phyloP scores from a whole-genome alignment of 2,888 invertebrate species.

The Sphaerophoria taeniata region DNA sequence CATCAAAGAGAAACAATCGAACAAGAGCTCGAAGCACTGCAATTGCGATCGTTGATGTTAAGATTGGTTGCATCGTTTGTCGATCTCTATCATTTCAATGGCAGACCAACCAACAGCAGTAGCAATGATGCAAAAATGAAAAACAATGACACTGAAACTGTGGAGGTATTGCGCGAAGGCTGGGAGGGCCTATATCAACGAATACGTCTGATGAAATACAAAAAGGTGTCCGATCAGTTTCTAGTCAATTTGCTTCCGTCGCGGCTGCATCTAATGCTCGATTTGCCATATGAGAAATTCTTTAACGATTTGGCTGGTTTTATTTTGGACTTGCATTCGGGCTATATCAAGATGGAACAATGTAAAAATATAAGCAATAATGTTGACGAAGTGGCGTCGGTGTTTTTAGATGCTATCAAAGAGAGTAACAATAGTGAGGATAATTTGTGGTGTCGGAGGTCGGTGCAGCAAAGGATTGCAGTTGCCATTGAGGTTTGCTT shows the following conservation, averaged over 20 bases:
- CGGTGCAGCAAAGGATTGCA: conserved; percentile 84
- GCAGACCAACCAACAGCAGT: not conserved
- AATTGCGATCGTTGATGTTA: conserved; percentile 80
- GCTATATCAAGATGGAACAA: conserved; percentile 77
- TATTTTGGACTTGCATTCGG: conserved; percentile 81
- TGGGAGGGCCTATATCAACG: conserved; percentile 81
- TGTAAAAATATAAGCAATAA: conserved; percentile 80
- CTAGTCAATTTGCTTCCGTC: conserved; percentile 83
- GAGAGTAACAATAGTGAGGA: conserved; percentile 82
- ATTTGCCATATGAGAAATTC: conserved; percentile 81
- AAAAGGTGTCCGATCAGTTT: conserved; percentile 80
- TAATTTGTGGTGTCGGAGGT: conserved; percentile 83
- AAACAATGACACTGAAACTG: conserved; percentile 75
- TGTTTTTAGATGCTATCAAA: conserved; percentile 80
- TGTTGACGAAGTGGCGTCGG: conserved; percentile 77
- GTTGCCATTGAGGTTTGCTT: conserved; percentile 86
- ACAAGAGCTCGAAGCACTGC: conserved; percentile 81
- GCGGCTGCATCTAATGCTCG: conserved; percentile 80
- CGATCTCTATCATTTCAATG: conserved; percentile 79
- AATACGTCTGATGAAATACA: conserved; percentile 79
- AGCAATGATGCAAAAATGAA: conserved; percentile 33
- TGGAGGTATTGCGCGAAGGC: conserved; percentile 79
- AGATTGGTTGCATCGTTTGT: conserved; percentile 81
- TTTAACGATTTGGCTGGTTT: conserved; percentile 80
- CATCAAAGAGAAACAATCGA: conserved; percentile 80